A percentile compares a stretch with the other conserved stretches of the same genome.
These are phyloP conservation scores for Propithecus deckenii DNA, from an alignment of 2,797 vertebrate genomes.

Conservation along the genomic window DNA sequence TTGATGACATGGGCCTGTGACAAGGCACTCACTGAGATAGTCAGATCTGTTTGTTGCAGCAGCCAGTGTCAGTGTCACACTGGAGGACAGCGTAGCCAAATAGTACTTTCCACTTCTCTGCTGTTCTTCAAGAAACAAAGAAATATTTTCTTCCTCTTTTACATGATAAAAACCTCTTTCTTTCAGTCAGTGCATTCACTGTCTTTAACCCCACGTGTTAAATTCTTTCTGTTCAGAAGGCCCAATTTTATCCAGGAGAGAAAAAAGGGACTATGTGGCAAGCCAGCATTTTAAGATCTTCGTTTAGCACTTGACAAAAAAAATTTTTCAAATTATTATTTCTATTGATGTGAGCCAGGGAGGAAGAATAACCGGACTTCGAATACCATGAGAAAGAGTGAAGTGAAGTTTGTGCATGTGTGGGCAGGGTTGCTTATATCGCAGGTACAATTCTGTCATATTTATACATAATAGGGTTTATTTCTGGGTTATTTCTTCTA, in stretches of 20 bases:
- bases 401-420: neutral
- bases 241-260: neutral
- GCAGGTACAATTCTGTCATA: neutral
- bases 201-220: neutral
- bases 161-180: neutral
- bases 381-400: neutral
- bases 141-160: neutral
- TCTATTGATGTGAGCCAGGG: neutral
- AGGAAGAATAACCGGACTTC: neutral
- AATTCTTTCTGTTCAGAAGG: neutral
- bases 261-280: neutral
- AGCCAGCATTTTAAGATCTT: neutral
- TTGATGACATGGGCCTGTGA: neutral
- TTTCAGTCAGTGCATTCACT: neutral
- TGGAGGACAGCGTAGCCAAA: neutral
- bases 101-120: neutral
- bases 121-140: neutral
- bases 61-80: neutral
- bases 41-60: neutral
- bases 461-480: neutral
- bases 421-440: neutral
- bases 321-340: neutral
- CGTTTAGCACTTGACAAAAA: neutral
- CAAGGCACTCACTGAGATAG: neutral
- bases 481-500: neutral